Conservation (phyloP, 2,888 invertebrate species). For the Acronicta alni region DNA sequence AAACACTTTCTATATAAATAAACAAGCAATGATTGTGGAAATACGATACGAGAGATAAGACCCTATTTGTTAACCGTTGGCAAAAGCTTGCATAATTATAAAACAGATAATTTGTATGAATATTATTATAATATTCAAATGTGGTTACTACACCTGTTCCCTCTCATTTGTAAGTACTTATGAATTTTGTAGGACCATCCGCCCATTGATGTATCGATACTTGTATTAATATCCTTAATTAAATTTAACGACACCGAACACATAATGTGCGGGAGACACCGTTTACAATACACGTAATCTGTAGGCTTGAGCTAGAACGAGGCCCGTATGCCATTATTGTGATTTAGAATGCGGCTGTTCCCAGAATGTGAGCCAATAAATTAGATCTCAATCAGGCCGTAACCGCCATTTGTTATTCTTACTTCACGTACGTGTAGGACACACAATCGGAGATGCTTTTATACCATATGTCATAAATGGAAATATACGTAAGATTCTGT, state of each 20-base stretch:
- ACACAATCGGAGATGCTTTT: conserved; percentile 51
- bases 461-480: conserved; percentile 40
- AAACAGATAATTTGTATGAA: conserved; percentile 1
- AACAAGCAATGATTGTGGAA: too few relatives aligned
- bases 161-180: conserved; percentile 22
- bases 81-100: conserved; percentile 3
- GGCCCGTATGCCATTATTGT: conserved; percentile 81
- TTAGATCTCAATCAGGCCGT: conserved; percentile 86
- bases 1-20: too few relatives aligned
- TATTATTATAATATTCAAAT: conserved; percentile 19
- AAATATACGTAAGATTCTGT: conserved; percentile 18
- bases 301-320: conserved; percentile 71
- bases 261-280: conserved; percentile 64
- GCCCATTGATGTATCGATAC: conserved; percentile 37
- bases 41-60: too few relatives aligned
- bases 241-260: conserved; percentile 60
- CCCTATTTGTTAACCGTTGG: neutral
- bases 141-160: conserved; percentile 14
- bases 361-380: conserved; percentile 85
- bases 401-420: conserved; percentile 82
- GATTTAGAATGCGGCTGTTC: conserved; percentile 82
- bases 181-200: conserved; percentile 27
- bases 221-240: conserved; percentile 55
- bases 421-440: conserved; percentile 64
- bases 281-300: conserved; percentile 74